A percentile compares a stretch with the other conserved stretches of the same genome.
These are phyloP conservation scores for Rhinolophus ferrumequinum DNA, from an alignment of 2,113 vertebrate genomes.

Conservation along the genomic window DNA sequence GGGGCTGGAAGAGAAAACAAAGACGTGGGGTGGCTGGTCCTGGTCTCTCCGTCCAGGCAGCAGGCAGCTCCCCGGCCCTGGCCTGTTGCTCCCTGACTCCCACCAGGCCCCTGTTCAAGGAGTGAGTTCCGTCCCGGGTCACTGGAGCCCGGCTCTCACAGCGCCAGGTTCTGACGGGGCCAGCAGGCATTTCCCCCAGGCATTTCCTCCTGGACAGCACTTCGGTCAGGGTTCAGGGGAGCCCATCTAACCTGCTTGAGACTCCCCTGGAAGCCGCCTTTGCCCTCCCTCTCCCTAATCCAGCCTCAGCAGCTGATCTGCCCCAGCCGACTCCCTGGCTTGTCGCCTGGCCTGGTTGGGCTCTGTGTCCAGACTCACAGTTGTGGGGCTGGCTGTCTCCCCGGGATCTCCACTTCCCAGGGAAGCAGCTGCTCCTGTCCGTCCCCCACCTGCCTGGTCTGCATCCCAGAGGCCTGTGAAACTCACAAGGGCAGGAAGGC, in stretches of 20 bases:
- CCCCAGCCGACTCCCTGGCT: background rate
- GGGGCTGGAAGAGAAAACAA: background rate
- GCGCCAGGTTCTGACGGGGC: background rate
- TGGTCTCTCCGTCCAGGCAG: background rate
- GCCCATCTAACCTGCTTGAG: background rate
- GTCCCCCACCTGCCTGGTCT: background rate
- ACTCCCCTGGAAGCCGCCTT: background rate
- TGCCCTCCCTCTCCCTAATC: background rate
- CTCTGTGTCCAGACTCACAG: background rate
- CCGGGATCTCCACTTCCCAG: background rate
- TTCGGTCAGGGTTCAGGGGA: background rate
- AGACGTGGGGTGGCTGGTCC: accelerated
- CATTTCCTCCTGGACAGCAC: background rate
- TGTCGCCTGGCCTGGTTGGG: background rate
- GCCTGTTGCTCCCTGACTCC: background rate
- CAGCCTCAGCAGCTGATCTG: background rate
- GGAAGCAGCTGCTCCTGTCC: slow-evolving; percentile 56
- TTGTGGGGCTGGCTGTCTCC: background rate
- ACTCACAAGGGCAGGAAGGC: background rate
- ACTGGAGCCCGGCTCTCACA: accelerated
- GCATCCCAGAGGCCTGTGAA: background rate
- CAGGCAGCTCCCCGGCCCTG: background rate
- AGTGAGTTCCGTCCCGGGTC: background rate
- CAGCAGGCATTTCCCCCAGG: background rate
- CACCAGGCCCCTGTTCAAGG: no score